Conservation (phyloP, 2,113 vertebrate genomes). For the Pongo pygmaeus region DNA sequence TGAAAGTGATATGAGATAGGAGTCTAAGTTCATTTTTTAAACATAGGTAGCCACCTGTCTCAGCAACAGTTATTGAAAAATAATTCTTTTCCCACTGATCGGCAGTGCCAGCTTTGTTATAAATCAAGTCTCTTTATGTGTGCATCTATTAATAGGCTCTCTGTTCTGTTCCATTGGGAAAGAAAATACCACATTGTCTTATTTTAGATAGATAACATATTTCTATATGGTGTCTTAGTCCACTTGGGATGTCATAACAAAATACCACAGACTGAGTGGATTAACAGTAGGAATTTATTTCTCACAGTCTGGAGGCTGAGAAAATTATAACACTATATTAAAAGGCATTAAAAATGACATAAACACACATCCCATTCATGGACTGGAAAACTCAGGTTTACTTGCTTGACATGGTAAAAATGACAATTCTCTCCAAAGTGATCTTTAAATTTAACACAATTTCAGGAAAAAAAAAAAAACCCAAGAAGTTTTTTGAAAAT, state of each 20-base stretch:
- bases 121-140: not conserved
- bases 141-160: not conserved
- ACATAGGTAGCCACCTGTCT: not conserved
- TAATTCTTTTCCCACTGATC: not conserved
- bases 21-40: not conserved
- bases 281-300: not conserved
- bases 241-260: not conserved
- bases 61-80: not conserved
- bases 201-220: not conserved
- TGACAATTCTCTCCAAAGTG: no score
- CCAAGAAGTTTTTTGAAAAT: no score
- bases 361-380: no score
- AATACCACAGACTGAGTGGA: not conserved
- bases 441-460: no score
- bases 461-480: no score
- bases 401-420: no score
- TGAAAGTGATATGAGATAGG: not conserved
- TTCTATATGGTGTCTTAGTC: not conserved
- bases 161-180: not conserved
- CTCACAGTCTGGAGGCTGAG: not conserved
- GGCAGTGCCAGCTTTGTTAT: not conserved
- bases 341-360: no score
- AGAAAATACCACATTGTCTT: not conserved
- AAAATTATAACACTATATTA: no score
- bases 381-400: no score